These are phyloP conservation scores for Leptodirus hochenwartii DNA, from an alignment of 2,888 invertebrate genomes.

Conservation along the genomic window DNA sequence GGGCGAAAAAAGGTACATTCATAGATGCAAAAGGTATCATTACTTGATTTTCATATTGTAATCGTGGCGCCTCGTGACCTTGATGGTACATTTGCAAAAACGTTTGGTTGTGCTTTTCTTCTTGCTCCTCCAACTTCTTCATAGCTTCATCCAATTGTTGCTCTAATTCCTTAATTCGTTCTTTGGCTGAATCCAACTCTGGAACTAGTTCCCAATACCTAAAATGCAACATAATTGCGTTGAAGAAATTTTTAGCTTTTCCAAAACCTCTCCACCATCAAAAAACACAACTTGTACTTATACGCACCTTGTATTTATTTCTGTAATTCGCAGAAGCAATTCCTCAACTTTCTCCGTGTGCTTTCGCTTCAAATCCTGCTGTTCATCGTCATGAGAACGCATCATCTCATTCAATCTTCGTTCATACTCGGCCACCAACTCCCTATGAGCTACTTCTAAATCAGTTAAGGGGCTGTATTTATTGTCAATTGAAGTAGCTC, in stretches of 20 bases:
- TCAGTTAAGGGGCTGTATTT: conserved; percentile 26
- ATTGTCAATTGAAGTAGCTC: conserved; percentile 19
- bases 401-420: conserved; percentile 58
- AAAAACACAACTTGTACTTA: not conserved
- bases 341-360: conserved; percentile 68
- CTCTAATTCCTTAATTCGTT: conserved; percentile 49
- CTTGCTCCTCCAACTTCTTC: conserved; percentile 48
- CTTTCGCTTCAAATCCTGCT: conserved; percentile 56
- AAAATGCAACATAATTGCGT: conserved; percentile 6
- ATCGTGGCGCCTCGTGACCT: conserved; percentile 60
- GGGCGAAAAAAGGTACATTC: no score
- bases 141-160: conserved; percentile 52
- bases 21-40: no score
- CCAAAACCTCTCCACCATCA: not conserved
- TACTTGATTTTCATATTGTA: conserved; percentile 53
- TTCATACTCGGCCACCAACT: conserved; percentile 53
- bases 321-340: conserved; percentile 49
- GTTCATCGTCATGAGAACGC: conserved; percentile 40
- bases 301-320: conserved; percentile 50
- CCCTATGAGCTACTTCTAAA: conserved; percentile 45
- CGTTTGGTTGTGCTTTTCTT: conserved; percentile 53
- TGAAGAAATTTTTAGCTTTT: not conserved
- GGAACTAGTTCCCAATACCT: conserved; percentile 60
- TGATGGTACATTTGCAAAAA: conserved; percentile 68
- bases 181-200: conserved; percentile 54